Base-by-base conservation (phyloP, 2,113 vertebrate genomes). In the Cercopithecus mona region DNA sequence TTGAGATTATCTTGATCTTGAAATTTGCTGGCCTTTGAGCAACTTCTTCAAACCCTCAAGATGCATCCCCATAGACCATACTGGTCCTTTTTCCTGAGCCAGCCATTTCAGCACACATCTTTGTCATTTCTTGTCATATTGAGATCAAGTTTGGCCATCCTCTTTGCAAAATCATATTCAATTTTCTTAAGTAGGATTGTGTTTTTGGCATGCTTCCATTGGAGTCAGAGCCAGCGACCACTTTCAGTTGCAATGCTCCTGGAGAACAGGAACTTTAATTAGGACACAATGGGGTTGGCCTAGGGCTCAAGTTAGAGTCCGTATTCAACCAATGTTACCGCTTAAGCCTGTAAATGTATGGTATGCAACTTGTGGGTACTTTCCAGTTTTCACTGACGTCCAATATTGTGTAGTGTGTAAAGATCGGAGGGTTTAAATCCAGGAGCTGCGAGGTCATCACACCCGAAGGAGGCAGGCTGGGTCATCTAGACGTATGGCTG, bases 181-280 rank as follows among this genome's bases (percentile, higher is more conserved):
- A 88, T 97, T 97, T 97, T 84, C 96, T 97, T 96, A 97, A 97
- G 92, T 93, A 96, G 52, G 87, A 94, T 25, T 87, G 79, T 61
- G 27, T 81, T 88, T 81, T 66, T 94, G 98, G 97, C 96, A 50
- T 0, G 5, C 4, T 50, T 90, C 79, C 83, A n/a, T 17, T 10
- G 20, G 76, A 9, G 16, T 76, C 79, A 8, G 75, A 96, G 86
- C 96, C 91, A 93, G 79, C 50, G 8, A 25, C 80, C 11, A 57
- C 96, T 95, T 95, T 80, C 3, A 20, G 30, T 61, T 32, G 76
- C 0, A 0, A 2, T 32, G 93, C 27, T 87, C 0, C 68, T 43
- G 48, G 88, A 80, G 43, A 84, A 40, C 3, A 2, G 61, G 73
- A 32, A 32, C 72, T 95, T 97, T 85, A 84, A 79, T 95, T 87